phyloP scores from a whole-genome alignment of 2,888 invertebrate genomes.

The Hyles lineata region DNA sequence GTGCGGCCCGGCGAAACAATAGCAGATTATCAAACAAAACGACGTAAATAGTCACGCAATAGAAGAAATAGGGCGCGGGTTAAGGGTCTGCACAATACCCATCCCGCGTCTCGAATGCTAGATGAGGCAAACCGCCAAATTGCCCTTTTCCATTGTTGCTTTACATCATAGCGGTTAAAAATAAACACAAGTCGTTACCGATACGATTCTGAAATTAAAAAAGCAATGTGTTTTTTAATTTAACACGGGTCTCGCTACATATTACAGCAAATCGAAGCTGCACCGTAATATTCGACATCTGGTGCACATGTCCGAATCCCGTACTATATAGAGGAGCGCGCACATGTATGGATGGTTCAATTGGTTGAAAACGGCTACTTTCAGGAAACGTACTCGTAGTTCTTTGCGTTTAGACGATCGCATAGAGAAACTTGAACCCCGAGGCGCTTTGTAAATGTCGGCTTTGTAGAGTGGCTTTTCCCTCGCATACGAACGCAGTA shows the following conservation, averaged over 20 bases:
- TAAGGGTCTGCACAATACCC: constrained; percentile 77
- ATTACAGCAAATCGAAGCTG: not conserved
- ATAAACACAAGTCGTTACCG: not conserved
- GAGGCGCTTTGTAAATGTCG: constrained; percentile 60
- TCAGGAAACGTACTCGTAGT: constrained; percentile 51
- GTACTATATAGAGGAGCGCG: not conserved
- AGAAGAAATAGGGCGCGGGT: constrained; percentile 79
- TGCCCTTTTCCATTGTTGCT: constrained; percentile 49
- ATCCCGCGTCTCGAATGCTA: constrained; percentile 77
- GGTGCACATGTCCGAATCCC: constrained; percentile 13
- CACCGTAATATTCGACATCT: not conserved
- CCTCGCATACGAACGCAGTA: constrained; percentile 40
- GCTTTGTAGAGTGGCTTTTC: constrained; percentile 56
- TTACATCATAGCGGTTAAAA: constrained; percentile 40
- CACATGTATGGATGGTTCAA: constrained; percentile 49
- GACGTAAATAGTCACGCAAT: constrained; percentile 80
- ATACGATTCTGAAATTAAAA: not conserved
- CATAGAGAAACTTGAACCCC: constrained; percentile 59
- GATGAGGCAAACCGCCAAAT: constrained; percentile 68
- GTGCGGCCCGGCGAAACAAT: constrained; percentile 78
- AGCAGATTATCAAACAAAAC: constrained; percentile 83
- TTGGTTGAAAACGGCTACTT: constrained; percentile 60
- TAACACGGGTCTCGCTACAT: not conserved
- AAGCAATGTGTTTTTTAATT: not conserved
- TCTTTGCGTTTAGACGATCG: constrained; percentile 53